Percentiles rank a stretch among this genome's conserved stretches.
Conservation (phyloP, 2,888 invertebrate genomes). For the Archaeoteleia sp. region DNA sequence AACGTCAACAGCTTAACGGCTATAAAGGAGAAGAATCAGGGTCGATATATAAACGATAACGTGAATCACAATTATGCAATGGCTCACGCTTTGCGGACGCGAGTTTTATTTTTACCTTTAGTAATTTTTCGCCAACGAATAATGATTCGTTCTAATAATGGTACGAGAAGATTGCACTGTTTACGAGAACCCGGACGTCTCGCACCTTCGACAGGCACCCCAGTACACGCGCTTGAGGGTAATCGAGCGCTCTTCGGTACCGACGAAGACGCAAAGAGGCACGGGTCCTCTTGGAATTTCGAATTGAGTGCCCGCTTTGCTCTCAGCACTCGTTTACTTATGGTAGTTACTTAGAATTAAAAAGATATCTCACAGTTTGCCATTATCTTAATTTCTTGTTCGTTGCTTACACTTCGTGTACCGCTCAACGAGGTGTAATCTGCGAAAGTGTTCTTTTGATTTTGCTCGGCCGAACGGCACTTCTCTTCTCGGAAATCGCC, state of each 20-base stretch:
- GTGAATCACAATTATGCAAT: conserved; percentile 73
- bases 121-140: conserved; percentile 61
- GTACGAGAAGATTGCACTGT: conserved; percentile 73
- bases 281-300: conserved; percentile 62
- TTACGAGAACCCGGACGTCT: conserved; percentile 56
- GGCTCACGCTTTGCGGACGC: conserved; percentile 57
- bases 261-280: conserved; percentile 53
- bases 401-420: conserved; percentile 59
- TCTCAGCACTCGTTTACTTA: conserved; percentile 35
- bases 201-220: conserved; percentile 42
- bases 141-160: conserved; percentile 72
- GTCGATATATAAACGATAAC: conserved; percentile 72
- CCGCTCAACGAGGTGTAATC: conserved; percentile 43
- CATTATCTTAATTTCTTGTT: conserved; percentile 59
- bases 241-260: conserved; percentile 13
- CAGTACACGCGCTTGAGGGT: conserved; percentile 15
- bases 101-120: conserved; percentile 53
- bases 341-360: conserved; percentile 46
- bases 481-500: conserved; percentile 28
- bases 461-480: conserved; percentile 53
- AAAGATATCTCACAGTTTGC: conserved; percentile 54
- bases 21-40: conserved; percentile 62
- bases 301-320: conserved; percentile 55
- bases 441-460: conserved; percentile 55
- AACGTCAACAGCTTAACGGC: conserved; percentile 74